Conservation (phyloP, 2,797 vertebrate species). For the Neomorphus geoffroyi region DNA sequence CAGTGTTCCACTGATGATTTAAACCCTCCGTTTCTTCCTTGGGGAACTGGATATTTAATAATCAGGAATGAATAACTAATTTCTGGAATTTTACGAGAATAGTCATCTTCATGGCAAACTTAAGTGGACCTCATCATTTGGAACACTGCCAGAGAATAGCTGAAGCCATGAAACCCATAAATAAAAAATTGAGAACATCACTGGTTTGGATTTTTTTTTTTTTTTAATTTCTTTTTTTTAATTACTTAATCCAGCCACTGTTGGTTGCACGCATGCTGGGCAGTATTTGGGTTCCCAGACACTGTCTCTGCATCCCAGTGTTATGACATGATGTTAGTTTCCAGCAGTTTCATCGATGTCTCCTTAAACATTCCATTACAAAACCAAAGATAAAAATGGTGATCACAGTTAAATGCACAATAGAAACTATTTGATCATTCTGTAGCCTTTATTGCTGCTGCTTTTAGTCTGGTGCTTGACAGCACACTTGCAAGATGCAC, state of each 20-base stretch:
- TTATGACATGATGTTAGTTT: neutral
- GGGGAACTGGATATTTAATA: constrained; percentile 8
- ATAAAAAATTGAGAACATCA: neutral
- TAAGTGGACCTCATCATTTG: neutral
- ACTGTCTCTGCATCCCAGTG: neutral
- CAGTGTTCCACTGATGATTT: constrained; percentile 18
- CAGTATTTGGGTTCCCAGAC: neutral
- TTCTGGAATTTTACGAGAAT: constrained; percentile 12
- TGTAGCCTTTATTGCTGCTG: neutral
- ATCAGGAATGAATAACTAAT: neutral
- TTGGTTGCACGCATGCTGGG: neutral
- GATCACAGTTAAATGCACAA: neutral
- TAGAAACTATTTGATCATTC: neutral
- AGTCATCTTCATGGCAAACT: constrained; percentile 12
- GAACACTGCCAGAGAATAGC: neutral
- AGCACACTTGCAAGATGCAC: neutral
- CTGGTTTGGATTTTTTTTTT: too few relatives aligned
- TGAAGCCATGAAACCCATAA: constrained; percentile 1
- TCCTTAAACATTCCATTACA: neutral
- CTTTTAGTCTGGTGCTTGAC: neutral
- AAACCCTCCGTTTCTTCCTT: constrained; percentile 30
- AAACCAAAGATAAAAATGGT: neutral
- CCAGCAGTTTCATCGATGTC: neutral
- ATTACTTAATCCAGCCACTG: neutral
- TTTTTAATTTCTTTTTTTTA: neutral